phyloP scores from a whole-genome alignment of 2,888 invertebrate species.

The Orthosia gothica region DNA sequence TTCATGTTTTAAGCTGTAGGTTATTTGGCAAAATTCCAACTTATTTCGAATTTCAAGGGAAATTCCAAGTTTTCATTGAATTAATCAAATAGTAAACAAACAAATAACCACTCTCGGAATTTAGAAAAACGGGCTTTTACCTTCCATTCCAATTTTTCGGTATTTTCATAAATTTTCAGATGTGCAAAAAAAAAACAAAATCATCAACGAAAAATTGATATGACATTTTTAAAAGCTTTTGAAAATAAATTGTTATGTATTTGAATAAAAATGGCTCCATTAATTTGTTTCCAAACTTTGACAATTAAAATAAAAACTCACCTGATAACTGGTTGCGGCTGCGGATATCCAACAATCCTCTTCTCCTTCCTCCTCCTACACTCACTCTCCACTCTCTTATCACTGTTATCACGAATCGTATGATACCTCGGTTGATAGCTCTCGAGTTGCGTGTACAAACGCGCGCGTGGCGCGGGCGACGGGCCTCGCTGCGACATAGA shows the following conservation, averaged over 20 bases:
- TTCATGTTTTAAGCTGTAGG: background rate
- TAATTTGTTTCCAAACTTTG: constrained; percentile 7
- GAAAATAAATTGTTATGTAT: background rate
- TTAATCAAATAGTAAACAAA: background rate
- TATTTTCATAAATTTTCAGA: background rate
- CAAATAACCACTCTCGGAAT: background rate
- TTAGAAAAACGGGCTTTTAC: background rate
- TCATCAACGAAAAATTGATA: background rate
- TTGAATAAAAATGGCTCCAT: background rate
- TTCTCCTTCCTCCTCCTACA: constrained; percentile 83
- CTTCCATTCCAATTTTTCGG: background rate
- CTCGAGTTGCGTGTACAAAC: constrained; percentile 88
- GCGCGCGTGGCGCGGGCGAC: constrained; percentile 87
- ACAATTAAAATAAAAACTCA: constrained; percentile 66
- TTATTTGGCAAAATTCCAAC: background rate
- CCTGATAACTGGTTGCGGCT: constrained; percentile 78
- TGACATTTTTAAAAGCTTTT: background rate
- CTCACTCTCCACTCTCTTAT: constrained; percentile 89
- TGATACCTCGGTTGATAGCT: constrained; percentile 90
- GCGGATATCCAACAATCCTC: constrained; percentile 80
- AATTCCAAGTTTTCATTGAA: background rate
- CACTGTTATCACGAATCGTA: constrained; percentile 89
- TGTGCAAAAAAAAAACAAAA: background rate
- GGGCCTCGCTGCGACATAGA: constrained; percentile 83
- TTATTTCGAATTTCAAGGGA: background rate